A percentile compares a stretch with the other conserved stretches of the same genome.
These are phyloP conservation scores for Cirrhinus molitorella DNA, from an alignment of 2,797 vertebrate species.

Conservation along the genomic window DNA sequence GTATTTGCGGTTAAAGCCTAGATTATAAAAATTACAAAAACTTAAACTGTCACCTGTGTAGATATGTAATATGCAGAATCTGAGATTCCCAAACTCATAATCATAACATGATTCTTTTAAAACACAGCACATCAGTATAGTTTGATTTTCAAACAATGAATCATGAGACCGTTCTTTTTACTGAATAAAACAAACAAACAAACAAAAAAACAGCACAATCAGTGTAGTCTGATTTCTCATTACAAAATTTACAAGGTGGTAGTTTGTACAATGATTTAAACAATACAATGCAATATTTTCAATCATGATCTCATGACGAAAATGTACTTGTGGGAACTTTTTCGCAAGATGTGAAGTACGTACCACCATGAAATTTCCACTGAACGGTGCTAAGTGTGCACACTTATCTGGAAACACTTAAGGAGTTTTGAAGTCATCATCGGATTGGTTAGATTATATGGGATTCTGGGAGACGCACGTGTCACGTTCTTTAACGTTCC, in stretches of 20 bases:
- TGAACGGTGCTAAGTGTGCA: too few species aligned
- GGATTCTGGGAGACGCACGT: too few species aligned
- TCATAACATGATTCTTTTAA: not conserved
- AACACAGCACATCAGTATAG: not conserved
- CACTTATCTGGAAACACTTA: too few species aligned
- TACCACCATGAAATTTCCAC: too few species aligned
- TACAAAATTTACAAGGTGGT: not conserved
- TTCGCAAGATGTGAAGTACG: too few species aligned
- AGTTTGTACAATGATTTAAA: not conserved
- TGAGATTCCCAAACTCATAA: not conserved
- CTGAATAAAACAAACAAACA: too few species aligned
- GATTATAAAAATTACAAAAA: not conserved
- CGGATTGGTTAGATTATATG: too few species aligned
- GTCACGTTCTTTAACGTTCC: too few species aligned
- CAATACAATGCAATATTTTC: not conserved
- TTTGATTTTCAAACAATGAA: not conserved
- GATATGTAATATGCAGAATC: not conserved
- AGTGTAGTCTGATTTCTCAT: not conserved
- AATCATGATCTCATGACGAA: too few species aligned
- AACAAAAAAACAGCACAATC: too few species aligned
- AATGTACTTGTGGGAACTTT: too few species aligned
- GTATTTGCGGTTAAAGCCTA: not conserved
- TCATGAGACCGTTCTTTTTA: not conserved
- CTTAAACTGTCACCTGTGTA: not conserved
- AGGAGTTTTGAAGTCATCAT: too few species aligned